These are phyloP conservation scores for Trachythela sp. DNA, from an alignment of 64 coral and sea anemone species.

Conservation along the genomic window DNA sequence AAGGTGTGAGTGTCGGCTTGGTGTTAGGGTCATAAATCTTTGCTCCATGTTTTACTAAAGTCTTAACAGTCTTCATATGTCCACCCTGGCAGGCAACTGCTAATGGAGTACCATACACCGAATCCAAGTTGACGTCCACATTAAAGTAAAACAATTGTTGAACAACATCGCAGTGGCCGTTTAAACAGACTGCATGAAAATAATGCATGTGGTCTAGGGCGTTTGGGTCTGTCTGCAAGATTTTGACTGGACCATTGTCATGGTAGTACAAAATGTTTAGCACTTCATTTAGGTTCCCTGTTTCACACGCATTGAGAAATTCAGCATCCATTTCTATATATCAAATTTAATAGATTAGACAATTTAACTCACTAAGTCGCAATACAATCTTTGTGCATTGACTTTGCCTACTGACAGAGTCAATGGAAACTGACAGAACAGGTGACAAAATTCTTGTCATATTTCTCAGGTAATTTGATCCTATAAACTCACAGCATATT, in stretches of 20 bases:
- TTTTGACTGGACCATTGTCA: conserved; percentile 42
- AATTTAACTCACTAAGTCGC: too few relatives aligned
- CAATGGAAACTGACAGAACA: too few relatives aligned
- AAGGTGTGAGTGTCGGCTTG: conserved; percentile 46
- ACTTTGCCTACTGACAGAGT: too few relatives aligned
- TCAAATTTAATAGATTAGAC: too few relatives aligned
- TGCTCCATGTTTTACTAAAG: conserved; percentile 57
- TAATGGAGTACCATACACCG: conserved; percentile 60
- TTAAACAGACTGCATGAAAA: conserved; percentile 59
- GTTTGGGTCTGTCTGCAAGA: conserved; percentile 38
- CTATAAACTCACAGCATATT: too few relatives aligned
- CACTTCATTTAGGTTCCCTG: conserved; percentile 73
- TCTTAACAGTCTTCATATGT: conserved; percentile 57
- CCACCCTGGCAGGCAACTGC: conserved; percentile 68
- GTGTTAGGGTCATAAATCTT: conserved; percentile 40
- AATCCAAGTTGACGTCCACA: conserved; percentile 66
- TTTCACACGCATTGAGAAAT: conserved; percentile 56
- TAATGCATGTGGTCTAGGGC: conserved; percentile 24
- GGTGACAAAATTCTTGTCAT: too few relatives aligned
- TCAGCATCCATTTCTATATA: background rate
- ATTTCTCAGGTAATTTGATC: too few relatives aligned
- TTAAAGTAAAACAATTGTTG: conserved; percentile 62
- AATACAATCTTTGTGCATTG: too few relatives aligned
- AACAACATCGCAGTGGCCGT: conserved; percentile 72
- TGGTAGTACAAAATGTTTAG: conserved; percentile 67